Evolutionary conservation across 2,113 vertebrate species (phyloP), one percentile per base, ranked within the genome.

Genomic region (Bubo bubo): DNA sequence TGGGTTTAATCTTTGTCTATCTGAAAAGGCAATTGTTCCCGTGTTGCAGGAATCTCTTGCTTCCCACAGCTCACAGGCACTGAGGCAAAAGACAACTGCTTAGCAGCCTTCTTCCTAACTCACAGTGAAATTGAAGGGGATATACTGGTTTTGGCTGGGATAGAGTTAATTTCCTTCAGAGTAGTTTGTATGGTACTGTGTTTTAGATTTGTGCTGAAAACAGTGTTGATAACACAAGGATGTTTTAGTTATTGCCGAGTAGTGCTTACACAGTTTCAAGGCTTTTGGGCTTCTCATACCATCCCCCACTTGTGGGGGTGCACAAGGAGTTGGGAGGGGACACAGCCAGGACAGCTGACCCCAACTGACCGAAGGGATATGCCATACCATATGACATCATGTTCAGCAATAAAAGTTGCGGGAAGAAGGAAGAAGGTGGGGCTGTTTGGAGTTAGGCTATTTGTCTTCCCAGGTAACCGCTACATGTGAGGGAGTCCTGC

Each of bases 371-470:
- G 39, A 79, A 39, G n/a, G 2, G 26, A 21, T 66, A 73, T 43
- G 26, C 43, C 50, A 58, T 20, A 70, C 37, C n/a, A 26, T 35
- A n/a, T 59, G 24, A 26, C 4, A 3, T 53, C 30, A 47, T 37
- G 13, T 21, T 74, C 26, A 73, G 27, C 24, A 70, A n/a, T 41
- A 32, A 52, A 58, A 22, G 5, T 23, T 24, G 20, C 11, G 12
- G 14, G 22, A 70, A 35, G 73, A 70, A 68, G 24, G 10, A 63
- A 8, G 34, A 71, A 64, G 5, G 15, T 12, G 12, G 12, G 8
- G 3, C 4, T 3, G 4, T 43, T 43, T 8, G 16, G 26, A 22
- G 17, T 41, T 5, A 49, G 3, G 20, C 6, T 20, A 9, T 52
- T 43, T 49, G 21, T 56, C 13, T 56, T 88, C 49, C 15, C 39